Base-by-base conservation (phyloP, 2,113 vertebrate genomes). In the Myrmecophaga tridactyla region DNA sequence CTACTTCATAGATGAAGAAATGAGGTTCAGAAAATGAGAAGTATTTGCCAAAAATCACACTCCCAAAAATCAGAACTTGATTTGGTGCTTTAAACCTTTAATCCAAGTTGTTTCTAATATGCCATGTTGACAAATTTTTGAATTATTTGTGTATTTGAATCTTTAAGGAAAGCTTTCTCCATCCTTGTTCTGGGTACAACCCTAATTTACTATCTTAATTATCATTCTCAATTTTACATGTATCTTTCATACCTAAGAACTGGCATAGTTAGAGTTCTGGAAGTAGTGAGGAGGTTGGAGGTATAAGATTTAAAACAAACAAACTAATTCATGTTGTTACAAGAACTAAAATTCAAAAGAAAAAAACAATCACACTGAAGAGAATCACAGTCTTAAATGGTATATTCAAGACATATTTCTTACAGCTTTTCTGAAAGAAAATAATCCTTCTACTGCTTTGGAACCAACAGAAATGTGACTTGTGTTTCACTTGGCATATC, bases 181-280 rank as follows among this genome's bases (percentile, higher is more conserved):
- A n/a, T 63, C 73, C 60, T 23, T 41, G 3, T 23, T n/a, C 29
- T 20, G 1, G 4, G 18, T 43, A 2, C 0, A 43, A 21, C 4
- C 2, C 34, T 84, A 25, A 85, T n/a, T 36, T 81, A 34, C 18
- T 53, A 12, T 41, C 58, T 82, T 27, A 77, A 56, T 63, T 56
- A 63, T 63, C 31, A 39, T 27, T 88, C 27, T 69, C 7, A 9
- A 15, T 58, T 63, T 23, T 14, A 4, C 58, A 20, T 86, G 17
- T 63, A 6, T 56, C 9, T 72, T 25, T 89, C 27, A 73, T 62
- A 20, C 1, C 39, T 48, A 58, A 25, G 21, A 76, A 39, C 15
- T 18, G 53, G 2, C 39, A 34, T 29, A 25, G 14, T n/a, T 25
- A 9, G 58, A 15, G 2, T 12, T 53, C 15, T 80, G 43, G 34